Evolutionary conservation across 1,140 invertebrate genomes (phyloP).

Genomic region (Polypedilum pembai): DNA sequence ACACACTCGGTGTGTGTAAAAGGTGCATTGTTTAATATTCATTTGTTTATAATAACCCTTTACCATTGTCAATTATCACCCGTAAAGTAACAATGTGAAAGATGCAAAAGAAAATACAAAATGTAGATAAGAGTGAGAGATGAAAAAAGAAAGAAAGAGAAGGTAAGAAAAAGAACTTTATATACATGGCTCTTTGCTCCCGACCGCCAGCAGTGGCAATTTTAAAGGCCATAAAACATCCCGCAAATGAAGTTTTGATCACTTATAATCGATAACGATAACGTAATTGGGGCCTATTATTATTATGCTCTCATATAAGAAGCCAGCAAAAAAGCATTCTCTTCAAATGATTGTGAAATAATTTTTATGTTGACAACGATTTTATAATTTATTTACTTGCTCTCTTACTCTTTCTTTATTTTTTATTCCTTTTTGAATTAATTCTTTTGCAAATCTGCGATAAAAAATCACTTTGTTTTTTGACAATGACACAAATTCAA

Average conservation of each 20-base stretch:
- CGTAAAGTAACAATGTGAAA: not conserved
- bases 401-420: too few relatives aligned
- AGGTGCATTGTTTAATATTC: conserved; percentile 27
- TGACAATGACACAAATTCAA: not conserved
- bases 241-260: conserved; percentile 24
- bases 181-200: not conserved
- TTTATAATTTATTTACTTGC: conserved; percentile 20
- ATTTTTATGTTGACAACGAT: conserved; percentile 26
- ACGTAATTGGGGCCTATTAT: conserved; percentile 16
- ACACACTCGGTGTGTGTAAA: not conserved
- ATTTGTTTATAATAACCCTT: conserved; percentile 23
- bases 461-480: not conserved
- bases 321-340: not conserved
- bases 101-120: not conserved
- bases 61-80: conserved; percentile 22
- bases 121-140: not conserved
- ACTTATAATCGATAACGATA: conserved; percentile 26
- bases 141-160: not conserved
- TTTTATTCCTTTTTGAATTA: not conserved
- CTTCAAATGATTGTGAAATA: conserved; percentile 26
- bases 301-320: conserved; percentile 14
- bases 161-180: not conserved
- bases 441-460: not conserved
- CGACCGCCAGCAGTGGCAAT: conserved; percentile 24
- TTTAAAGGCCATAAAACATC: conserved; percentile 13